Conservation (phyloP, 2,797 vertebrate genomes). For the Oceanodroma leucorhoa region DNA sequence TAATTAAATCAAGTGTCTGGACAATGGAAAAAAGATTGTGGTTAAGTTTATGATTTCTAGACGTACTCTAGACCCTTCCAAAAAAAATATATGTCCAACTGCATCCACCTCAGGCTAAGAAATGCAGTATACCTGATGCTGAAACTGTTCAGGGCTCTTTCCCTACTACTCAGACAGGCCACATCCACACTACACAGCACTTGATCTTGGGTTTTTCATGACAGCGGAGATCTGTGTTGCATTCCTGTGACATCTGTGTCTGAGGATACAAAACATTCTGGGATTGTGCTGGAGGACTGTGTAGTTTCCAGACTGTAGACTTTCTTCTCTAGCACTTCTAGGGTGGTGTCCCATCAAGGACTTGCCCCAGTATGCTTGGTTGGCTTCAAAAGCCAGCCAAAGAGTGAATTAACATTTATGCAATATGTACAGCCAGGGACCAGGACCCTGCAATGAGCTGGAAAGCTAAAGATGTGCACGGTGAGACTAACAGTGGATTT, state of each 20-base stretch:
- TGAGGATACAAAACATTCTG: not conserved
- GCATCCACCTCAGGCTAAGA: not conserved
- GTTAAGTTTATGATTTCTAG: not conserved
- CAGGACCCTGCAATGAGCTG: not conserved
- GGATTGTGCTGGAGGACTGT: not conserved
- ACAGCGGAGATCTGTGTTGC: not conserved
- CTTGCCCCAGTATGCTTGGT: not conserved
- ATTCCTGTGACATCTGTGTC: not conserved
- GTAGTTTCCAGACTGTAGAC: not conserved
- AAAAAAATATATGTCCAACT: not conserved
- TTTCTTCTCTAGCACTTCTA: not conserved
- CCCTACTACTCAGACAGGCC: not conserved
- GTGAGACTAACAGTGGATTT: not conserved
- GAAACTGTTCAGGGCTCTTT: not conserved
- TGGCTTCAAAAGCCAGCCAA: not conserved
- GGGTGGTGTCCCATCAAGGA: not conserved
- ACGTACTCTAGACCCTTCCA: not conserved
- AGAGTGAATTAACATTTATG: not conserved
- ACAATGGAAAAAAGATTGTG: not conserved
- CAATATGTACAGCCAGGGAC: not conserved
- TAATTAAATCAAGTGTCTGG: not conserved
- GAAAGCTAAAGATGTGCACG: not conserved
- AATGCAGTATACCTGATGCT: not conserved
- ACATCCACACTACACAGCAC: not conserved
- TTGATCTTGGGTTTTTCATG: not conserved